Evolutionary conservation across 2,113 vertebrate genomes (phyloP).

Genomic region (Serranochromis macrocephalus): DNA sequence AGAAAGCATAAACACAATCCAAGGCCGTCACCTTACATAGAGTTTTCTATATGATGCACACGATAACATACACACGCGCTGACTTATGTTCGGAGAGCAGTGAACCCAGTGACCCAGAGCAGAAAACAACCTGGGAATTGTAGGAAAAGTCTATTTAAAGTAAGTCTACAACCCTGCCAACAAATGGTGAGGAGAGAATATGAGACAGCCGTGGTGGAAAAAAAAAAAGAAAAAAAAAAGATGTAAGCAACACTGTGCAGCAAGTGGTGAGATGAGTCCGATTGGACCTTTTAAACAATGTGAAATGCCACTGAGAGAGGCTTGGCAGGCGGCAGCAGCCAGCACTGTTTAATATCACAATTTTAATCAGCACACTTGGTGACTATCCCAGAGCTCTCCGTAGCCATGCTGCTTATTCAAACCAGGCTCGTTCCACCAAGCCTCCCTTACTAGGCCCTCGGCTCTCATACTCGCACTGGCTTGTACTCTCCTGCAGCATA

Average conservation of each 20-base stretch:
- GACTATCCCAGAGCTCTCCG: conserved; percentile 56
- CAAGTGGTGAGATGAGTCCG: conserved; percentile 38
- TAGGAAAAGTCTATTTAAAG: conserved; percentile 43
- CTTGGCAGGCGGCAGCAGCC: conserved; percentile 56
- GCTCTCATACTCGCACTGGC: conserved; percentile 15
- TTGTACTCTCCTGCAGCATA: conserved; percentile 30
- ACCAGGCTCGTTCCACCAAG: conserved; percentile 49
- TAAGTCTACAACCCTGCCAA: conserved; percentile 7
- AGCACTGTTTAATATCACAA: conserved; percentile 67
- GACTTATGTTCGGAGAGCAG: background rate
- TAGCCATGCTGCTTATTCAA: conserved; percentile 52
- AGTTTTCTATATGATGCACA: background rate
- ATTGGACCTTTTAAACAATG: conserved; percentile 59
- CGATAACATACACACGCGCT: background rate
- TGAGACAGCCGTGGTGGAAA: background rate
- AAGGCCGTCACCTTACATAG: background rate
- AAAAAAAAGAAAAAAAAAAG: background rate
- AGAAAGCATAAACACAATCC: conserved; percentile 30
- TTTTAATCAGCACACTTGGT: conserved; percentile 66
- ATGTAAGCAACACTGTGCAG: conserved; percentile 28
- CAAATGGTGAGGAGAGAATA: conserved; percentile 28
- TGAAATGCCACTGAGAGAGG: conserved; percentile 51
- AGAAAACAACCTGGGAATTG: conserved; percentile 12
- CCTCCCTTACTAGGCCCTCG: conserved; percentile 50
- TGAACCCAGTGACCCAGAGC: conserved; percentile 15